phyloP scores from a whole-genome alignment of 2,888 invertebrate genomes.

The Ectropis crepuscularia region DNA sequence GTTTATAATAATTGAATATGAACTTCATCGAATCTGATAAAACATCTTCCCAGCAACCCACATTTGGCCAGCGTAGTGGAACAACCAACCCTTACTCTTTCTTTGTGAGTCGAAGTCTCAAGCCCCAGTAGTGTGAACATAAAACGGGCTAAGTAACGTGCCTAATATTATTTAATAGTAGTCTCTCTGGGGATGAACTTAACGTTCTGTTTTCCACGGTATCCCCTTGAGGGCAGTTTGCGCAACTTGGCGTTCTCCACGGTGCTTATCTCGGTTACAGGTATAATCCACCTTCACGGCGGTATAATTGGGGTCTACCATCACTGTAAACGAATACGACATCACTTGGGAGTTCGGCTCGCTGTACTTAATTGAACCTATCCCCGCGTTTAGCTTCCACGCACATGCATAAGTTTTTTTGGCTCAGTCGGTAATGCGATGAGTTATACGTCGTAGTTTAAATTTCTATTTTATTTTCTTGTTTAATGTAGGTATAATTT shows the following conservation, averaged over 20 bases:
- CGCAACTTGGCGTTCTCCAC: conserved; percentile 16
- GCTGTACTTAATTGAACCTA: conserved; percentile 7
- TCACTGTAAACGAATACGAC: conserved; percentile 4
- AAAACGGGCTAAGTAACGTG: no score
- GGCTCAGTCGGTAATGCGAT: background rate
- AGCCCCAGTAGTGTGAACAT: no score
- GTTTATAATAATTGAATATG: no score
- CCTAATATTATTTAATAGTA: no score
- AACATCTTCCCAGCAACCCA: no score
- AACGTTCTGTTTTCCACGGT: conserved; percentile 4
- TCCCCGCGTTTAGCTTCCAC: background rate
- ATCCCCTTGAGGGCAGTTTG: conserved; percentile 13
- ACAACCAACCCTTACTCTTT: no score
- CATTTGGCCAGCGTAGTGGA: no score
- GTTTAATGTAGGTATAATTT: no score
- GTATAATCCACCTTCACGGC: conserved; percentile 15
- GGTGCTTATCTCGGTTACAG: conserved; percentile 25
- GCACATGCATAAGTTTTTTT: no score
- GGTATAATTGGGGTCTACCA: conserved; percentile 19
- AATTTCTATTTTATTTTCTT: no score
- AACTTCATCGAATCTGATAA: no score
- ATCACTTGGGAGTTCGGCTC: background rate
- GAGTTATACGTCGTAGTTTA: background rate
- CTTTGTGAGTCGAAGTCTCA: no score
- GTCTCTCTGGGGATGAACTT: background rate